phyloP scores from a whole-genome alignment of 2,888 invertebrate species.

The Pycnomerus fuliginosus region DNA sequence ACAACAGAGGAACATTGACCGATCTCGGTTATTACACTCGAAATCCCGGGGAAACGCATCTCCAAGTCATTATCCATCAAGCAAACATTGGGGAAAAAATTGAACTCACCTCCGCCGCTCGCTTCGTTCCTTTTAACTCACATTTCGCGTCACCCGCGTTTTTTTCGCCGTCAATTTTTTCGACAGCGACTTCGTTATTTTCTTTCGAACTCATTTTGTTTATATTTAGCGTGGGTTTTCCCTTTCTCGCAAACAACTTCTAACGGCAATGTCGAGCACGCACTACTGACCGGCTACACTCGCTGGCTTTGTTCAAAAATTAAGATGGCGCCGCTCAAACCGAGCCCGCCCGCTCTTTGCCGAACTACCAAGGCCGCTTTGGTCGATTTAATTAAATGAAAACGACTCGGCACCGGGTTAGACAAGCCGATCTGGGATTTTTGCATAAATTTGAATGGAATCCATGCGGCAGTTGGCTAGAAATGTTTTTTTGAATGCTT shows the following conservation, averaged over 20 bases:
- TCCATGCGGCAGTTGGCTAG: slow-evolving; percentile 13
- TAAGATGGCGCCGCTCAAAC: slow-evolving; percentile 77
- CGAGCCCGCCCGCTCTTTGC: slow-evolving; percentile 53
- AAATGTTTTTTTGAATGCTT: slow-evolving; percentile 49
- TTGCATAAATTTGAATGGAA: slow-evolving; percentile 1
- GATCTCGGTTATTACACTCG: no score
- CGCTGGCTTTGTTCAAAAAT: slow-evolving; percentile 75
- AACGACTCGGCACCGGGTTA: slow-evolving; percentile 17
- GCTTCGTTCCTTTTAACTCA: slow-evolving; percentile 83
- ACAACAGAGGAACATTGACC: no score
- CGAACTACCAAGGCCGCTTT: slow-evolving; percentile 41
- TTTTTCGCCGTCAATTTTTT: slow-evolving; percentile 79
- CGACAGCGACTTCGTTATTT: slow-evolving; percentile 84
- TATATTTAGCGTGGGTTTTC: slow-evolving; percentile 38
- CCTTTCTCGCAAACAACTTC: slow-evolving; percentile 48
- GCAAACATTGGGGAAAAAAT: neutral
- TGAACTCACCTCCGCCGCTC: slow-evolving; percentile 82
- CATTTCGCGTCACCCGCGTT: slow-evolving; percentile 71
- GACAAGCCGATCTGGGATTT: slow-evolving; percentile 27
- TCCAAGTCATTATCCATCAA: no score
- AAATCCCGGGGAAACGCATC: no score
- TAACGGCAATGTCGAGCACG: slow-evolving; percentile 61
- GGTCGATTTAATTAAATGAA: neutral
- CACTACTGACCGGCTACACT: slow-evolving; percentile 70
- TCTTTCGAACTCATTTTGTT: slow-evolving; percentile 78